Percentiles rank a stretch among this genome's conserved stretches.
These are phyloP conservation scores for Drosophila miranda DNA, from an alignment of 1,140 invertebrate genomes.

Conservation along the genomic window DNA sequence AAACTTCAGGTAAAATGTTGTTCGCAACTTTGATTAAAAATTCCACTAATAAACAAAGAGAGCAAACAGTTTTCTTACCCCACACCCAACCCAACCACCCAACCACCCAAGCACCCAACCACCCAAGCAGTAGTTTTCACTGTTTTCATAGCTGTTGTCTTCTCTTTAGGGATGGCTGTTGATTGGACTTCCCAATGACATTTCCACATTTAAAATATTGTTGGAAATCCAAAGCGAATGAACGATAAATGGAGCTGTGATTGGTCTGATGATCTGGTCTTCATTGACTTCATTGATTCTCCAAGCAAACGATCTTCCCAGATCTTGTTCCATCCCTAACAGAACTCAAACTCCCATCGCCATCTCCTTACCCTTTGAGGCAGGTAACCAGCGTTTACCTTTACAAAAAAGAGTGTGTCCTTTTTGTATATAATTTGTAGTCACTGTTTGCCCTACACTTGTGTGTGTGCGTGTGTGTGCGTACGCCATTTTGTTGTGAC, in stretches of 20 bases:
- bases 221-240: no score
- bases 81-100: no score
- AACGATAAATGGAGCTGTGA: no score
- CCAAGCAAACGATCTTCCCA: no score
- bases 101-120: background rate
- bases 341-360: slow-evolving; percentile 8
- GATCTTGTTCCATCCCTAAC: no score
- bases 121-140: background rate
- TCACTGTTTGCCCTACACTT: slow-evolving; percentile 63
- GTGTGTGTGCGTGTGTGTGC: slow-evolving; percentile 35
- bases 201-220: background rate
- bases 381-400: slow-evolving; percentile 42
- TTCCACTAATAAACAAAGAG: slow-evolving; percentile 78
- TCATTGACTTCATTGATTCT: no score
- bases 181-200: background rate
- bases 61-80: slow-evolving; percentile 29
- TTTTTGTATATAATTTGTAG: slow-evolving; percentile 57
- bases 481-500: slow-evolving; percentile 67
- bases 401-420: slow-evolving; percentile 23
- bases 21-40: slow-evolving; percentile 78
- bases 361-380: slow-evolving; percentile 22
- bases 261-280: no score
- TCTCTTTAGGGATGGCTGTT: slow-evolving; percentile 15
- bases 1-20: slow-evolving; percentile 61
- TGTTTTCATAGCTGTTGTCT: slow-evolving; percentile 26